A percentile compares a stretch with the other conserved stretches of the same genome.
Conservation (phyloP, 2,888 invertebrate genomes). For the Slavum lentiscoides region DNA sequence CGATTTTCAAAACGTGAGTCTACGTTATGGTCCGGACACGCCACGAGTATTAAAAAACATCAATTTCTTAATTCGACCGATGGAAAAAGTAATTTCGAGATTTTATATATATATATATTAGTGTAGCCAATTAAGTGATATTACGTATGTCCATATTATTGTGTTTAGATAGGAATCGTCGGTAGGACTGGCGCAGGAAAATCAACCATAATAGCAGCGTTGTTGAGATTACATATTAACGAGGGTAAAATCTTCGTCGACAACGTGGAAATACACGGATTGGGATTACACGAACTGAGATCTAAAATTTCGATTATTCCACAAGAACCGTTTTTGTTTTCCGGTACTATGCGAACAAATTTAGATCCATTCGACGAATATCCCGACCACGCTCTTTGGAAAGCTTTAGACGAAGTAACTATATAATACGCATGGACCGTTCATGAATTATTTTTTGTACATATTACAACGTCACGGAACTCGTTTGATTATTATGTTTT, state of each 20-base stretch:
- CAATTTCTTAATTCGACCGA: constrained; percentile 66
- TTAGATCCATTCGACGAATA: constrained; percentile 86
- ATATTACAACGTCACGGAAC: background rate
- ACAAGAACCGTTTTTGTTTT: constrained; percentile 82
- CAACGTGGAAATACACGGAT: constrained; percentile 69
- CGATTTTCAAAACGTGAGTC: constrained; percentile 69
- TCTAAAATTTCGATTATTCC: constrained; percentile 82
- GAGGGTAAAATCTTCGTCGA: constrained; percentile 83
- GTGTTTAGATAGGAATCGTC: constrained; percentile 73
- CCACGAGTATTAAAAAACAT: constrained; percentile 76
- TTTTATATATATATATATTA: no score
- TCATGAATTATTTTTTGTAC: background rate
- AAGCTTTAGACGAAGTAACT: constrained; percentile 76
- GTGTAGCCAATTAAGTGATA: no score
- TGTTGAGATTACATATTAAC: constrained; percentile 79
- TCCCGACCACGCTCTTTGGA: constrained; percentile 78
- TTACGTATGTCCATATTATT: background rate
- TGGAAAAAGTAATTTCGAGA: constrained; percentile 64
- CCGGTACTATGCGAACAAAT: constrained; percentile 84
- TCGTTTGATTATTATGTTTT: constrained; percentile 16
- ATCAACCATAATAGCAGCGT: constrained; percentile 74
- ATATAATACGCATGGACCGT: background rate
- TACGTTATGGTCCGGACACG: constrained; percentile 74
- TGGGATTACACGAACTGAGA: constrained; percentile 77
- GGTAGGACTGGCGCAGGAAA: constrained; percentile 86